Conservation (phyloP, 2,113 vertebrate species). For the Picathartes gymnocephalus region DNA sequence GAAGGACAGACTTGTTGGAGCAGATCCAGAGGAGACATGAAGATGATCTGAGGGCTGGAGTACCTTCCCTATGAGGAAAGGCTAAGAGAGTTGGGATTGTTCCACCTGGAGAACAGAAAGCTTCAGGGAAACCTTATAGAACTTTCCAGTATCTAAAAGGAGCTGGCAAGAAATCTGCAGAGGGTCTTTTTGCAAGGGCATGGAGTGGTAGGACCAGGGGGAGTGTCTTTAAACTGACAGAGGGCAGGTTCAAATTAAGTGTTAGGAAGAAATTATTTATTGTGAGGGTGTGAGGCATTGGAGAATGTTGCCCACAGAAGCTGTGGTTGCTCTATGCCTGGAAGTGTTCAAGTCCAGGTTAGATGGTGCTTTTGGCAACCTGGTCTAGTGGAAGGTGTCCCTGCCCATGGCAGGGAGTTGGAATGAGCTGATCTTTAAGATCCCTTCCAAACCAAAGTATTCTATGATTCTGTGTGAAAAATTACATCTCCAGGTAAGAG, state of each 20-base stretch:
- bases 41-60: background rate
- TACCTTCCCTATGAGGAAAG: background rate
- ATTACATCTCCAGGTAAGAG: background rate
- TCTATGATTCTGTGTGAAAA: background rate
- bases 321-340: background rate
- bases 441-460: background rate
- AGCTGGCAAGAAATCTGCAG: background rate
- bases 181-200: too few relatives aligned
- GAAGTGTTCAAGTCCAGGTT: background rate
- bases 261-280: background rate
- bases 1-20: background rate
- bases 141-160: background rate
- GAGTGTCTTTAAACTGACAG: background rate
- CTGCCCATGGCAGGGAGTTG: background rate
- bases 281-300: background rate
- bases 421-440: background rate
- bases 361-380: background rate
- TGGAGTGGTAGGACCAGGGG: background rate
- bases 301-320: background rate
- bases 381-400: background rate
- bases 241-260: background rate
- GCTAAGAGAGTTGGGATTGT: background rate
- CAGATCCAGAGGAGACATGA: background rate
- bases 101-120: background rate
- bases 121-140: background rate